Evolutionary conservation across 2,888 invertebrate genomes (phyloP).

Genomic region (Disparrhopalites patrizii): DNA sequence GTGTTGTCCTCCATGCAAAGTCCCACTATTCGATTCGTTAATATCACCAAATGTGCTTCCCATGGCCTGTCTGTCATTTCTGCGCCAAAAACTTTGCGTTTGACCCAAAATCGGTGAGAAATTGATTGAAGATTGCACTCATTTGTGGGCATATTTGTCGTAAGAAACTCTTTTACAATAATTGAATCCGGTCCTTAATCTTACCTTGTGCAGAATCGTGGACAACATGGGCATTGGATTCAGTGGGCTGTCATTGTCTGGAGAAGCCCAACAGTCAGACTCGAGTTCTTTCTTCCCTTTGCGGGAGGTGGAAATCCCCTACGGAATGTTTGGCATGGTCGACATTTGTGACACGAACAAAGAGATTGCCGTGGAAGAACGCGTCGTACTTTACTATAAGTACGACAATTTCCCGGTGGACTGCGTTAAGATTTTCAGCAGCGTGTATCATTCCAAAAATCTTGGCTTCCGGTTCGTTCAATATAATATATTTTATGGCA

Average conservation of each 20-base stretch:
- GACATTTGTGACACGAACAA: constrained; percentile 96
- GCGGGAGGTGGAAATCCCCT: constrained; percentile 71
- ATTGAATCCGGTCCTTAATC: too few species aligned
- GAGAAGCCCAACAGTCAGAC: constrained; percentile 82
- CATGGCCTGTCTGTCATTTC: constrained; percentile 90
- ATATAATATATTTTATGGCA: background rate
- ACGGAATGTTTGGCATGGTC: constrained; percentile 86
- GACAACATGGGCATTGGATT: constrained; percentile 86
- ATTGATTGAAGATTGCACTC: background rate
- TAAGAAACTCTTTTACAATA: too few species aligned
- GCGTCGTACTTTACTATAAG: constrained; percentile 89
- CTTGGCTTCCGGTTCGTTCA: constrained; percentile 68
- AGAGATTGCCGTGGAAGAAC: constrained; percentile 80
- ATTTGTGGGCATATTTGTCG: too few species aligned
- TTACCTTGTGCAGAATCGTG: constrained; percentile 56
- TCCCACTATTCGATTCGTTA: constrained; percentile 74
- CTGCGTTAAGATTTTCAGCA: constrained; percentile 94
- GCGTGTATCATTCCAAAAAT: constrained; percentile 76
- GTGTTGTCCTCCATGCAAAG: constrained; percentile 84
- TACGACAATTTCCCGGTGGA: constrained; percentile 95
- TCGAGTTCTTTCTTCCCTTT: constrained; percentile 85
- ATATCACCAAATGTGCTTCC: constrained; percentile 76
- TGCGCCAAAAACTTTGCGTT: constrained; percentile 71
- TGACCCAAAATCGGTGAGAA: constrained; percentile 63
- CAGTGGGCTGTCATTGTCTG: constrained; percentile 83